phyloP scores from a whole-genome alignment of 1,140 invertebrate species.

The Venustaconcha ellipsiformis region DNA sequence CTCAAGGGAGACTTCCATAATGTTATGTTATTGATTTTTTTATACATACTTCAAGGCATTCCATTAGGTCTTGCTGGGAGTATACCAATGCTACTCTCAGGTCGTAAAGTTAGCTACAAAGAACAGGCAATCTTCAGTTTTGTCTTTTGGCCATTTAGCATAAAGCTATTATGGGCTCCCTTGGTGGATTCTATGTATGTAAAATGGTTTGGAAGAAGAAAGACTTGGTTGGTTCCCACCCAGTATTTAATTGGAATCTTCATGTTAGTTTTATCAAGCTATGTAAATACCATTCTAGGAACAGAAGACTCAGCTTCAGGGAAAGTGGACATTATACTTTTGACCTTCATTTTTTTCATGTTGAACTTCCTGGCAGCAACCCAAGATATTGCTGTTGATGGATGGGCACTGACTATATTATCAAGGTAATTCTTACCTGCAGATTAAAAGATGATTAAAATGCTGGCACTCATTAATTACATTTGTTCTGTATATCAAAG shows the following conservation, averaged over 20 bases:
- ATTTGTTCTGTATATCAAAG: background rate
- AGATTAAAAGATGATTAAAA: background rate
- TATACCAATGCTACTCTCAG: constrained; percentile 95
- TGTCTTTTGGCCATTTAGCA: constrained; percentile 94
- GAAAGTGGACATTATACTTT: constrained; percentile 82
- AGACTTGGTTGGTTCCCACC: constrained; percentile 96
- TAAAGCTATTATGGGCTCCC: constrained; percentile 98
- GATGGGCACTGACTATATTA: constrained; percentile 99
- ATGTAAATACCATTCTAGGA: constrained; percentile 49
- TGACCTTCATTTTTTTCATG: constrained; percentile 90
- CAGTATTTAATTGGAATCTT: constrained; percentile 79
- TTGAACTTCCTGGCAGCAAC: constrained; percentile 98
- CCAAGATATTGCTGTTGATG: constrained; percentile 99
- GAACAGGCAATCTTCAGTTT: constrained; percentile 97
- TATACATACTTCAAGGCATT: constrained; percentile 94
- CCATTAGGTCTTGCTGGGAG: constrained; percentile 93
- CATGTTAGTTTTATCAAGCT: constrained; percentile 60
- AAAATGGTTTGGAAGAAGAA: constrained; percentile 87
- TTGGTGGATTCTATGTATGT: constrained; percentile 94
- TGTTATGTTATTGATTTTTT: constrained; percentile 87
- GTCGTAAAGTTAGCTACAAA: constrained; percentile 75
- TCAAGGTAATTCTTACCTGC: constrained; percentile 76
- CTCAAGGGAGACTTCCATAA: constrained; percentile 59
- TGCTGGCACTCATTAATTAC: background rate
- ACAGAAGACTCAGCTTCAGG: constrained; percentile 34